phyloP scores from a whole-genome alignment of 2,797 vertebrate genomes.

The Hypotaenidia philippensis region DNA sequence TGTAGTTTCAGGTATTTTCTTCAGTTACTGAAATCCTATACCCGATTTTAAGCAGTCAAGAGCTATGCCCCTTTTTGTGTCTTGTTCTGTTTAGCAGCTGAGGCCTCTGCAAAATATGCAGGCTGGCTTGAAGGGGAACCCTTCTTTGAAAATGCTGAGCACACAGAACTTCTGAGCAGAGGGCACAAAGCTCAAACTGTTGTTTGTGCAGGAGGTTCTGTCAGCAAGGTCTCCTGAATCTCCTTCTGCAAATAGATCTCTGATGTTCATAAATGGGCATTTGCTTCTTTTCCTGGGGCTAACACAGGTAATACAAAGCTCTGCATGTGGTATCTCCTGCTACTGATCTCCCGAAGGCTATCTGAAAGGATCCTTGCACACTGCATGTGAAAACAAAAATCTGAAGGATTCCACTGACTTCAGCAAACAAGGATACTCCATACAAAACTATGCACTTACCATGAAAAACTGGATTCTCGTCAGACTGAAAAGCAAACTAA shows the following conservation, averaged over 20 bases:
- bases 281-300: background rate
- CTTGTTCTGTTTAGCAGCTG: background rate
- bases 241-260: background rate
- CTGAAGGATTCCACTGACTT: background rate
- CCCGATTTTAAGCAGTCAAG: background rate
- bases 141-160: conserved; percentile 1
- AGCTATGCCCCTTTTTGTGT: background rate
- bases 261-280: background rate
- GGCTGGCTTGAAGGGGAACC: background rate
- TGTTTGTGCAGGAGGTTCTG: conserved; percentile 2
- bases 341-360: background rate
- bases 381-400: background rate
- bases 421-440: background rate
- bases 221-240: background rate
- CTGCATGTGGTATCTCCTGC: background rate
- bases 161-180: background rate
- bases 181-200: background rate
- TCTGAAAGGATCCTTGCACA: background rate
- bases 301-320: background rate
- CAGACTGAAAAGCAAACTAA: background rate
- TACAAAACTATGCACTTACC: background rate
- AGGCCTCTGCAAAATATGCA: background rate
- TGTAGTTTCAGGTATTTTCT: background rate
- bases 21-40: background rate
- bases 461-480: background rate